Base-by-base conservation (phyloP, 53 echinoderm and acorn worm species). In the Paracentrotus lividus region DNA sequence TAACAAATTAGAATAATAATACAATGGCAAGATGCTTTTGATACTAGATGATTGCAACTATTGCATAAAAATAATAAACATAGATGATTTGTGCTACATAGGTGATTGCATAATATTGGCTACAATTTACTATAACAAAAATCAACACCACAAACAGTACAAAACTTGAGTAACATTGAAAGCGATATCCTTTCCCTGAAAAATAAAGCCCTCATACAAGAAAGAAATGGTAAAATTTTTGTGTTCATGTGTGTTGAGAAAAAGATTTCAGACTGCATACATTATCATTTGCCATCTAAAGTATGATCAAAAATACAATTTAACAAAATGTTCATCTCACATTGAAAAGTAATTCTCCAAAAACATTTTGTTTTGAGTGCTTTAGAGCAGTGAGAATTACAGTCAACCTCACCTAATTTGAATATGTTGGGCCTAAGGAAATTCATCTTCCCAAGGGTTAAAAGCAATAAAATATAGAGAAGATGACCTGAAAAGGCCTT, bases 31-130 rank as follows among this genome's bases (percentile, higher is more conserved):
- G 81, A 81, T 81, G 47, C n/a, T n/a, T 47, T n/a, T n/a, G n/a
- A 81, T 12, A 81, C 44, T 81, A 81, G 26, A 47, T 26, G 20
- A 81, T 81, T 81, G 45, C 81, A 81, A 81, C 81, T 81, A 81
- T 81, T 81, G 81, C 81, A 81, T 81, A 81, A 49, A n/a, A n/a
- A n/a, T n/a, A n/a, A 47, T 81, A 7, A 76, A 76, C 76, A 76
- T 42, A 42, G 5, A 40, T 81, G 81, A 81, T 81, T 44, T 81
- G 81, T 81, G 45, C 81, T 81, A 81, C 81, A 81, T 47, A 45
- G 20, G 23, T 45, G 49, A 81, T 81, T 81, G 81, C 81, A 44
- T 81, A n/a, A 49, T 26, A 76, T 34, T 81, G 47, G 20, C 47
- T 81, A n/a, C 8, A 45, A 27, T n/a, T n/a, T 49, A 81, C 49